phyloP scores from a whole-genome alignment of 2,888 invertebrate species.

The Nymphalis polychloros region DNA sequence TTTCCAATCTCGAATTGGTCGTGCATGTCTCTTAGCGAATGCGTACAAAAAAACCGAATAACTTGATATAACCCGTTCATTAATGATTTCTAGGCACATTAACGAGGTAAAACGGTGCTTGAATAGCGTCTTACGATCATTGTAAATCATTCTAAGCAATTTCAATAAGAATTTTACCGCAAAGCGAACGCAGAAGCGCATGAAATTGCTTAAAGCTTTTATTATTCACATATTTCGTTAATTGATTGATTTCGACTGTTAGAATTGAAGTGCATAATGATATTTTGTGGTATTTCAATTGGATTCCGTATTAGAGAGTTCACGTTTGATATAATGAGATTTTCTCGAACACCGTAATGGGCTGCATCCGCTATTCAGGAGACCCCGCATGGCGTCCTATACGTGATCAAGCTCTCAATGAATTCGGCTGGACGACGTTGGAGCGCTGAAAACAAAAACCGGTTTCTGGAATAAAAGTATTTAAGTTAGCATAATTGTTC shows the following conservation, averaged over 20 bases:
- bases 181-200: conserved; percentile 8
- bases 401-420: conserved; percentile 54
- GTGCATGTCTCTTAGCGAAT: conserved; percentile 36
- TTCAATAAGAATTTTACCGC: conserved; percentile 28
- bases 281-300: conserved; percentile 26
- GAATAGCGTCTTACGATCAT: conserved; percentile 34
- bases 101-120: conserved; percentile 34
- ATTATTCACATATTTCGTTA: conserved; percentile 22
- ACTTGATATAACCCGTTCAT: conserved; percentile 36
- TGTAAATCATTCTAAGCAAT: conserved; percentile 35
- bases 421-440: conserved; percentile 32
- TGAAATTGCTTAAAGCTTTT: conserved; percentile 17
- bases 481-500: neutral
- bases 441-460: conserved; percentile 14
- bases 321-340: conserved; percentile 54
- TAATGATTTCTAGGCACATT: conserved; percentile 41
- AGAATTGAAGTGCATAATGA: conserved; percentile 16
- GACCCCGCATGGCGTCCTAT: conserved; percentile 34
- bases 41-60: conserved; percentile 34
- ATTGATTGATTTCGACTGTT: conserved; percentile 27
- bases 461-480: neutral
- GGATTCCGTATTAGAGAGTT: conserved; percentile 17
- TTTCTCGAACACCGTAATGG: conserved; percentile 56
- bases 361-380: conserved; percentile 46
- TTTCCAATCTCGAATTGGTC: conserved; percentile 45